Evolutionary conservation across 1,140 invertebrate genomes (phyloP).

Genomic region (Muscidifurax raptorellus): DNA sequence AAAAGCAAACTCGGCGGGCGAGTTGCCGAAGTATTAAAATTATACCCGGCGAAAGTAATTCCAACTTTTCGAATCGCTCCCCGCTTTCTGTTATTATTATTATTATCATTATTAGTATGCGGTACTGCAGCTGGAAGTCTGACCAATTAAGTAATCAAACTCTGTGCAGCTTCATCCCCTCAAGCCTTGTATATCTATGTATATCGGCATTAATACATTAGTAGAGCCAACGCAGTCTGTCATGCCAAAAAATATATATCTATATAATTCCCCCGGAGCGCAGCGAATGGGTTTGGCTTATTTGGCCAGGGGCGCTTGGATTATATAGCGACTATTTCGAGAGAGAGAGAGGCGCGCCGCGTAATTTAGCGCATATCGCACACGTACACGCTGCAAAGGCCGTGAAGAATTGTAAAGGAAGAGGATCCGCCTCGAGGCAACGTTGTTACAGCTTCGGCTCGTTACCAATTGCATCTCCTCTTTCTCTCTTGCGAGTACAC

Average conservation of each 20-base stretch:
- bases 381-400: not conserved
- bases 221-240: no score
- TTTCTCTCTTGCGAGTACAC: not conserved
- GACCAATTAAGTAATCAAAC: conserved; percentile 34
- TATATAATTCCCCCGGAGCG: not conserved
- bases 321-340: conserved; percentile 13
- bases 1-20: no score
- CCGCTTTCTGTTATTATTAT: no score
- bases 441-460: conserved; percentile 2
- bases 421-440: not conserved
- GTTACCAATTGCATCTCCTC: conserved; percentile 44
- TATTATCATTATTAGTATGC: conserved; percentile 8
- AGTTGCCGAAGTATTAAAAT: conserved; percentile 1
- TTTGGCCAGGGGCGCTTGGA: not conserved
- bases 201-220: no score
- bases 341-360: not conserved
- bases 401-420: not conserved
- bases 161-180: no score
- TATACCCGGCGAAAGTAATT: conserved; percentile 2
- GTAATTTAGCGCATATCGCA: not conserved
- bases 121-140: not conserved
- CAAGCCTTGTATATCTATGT: no score
- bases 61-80: conserved; percentile 27
- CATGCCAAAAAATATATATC: not conserved
- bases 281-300: not conserved